Evolutionary conservation across 2,888 invertebrate species (phyloP).

Genomic region (Hofmannophila pseudospretella): DNA sequence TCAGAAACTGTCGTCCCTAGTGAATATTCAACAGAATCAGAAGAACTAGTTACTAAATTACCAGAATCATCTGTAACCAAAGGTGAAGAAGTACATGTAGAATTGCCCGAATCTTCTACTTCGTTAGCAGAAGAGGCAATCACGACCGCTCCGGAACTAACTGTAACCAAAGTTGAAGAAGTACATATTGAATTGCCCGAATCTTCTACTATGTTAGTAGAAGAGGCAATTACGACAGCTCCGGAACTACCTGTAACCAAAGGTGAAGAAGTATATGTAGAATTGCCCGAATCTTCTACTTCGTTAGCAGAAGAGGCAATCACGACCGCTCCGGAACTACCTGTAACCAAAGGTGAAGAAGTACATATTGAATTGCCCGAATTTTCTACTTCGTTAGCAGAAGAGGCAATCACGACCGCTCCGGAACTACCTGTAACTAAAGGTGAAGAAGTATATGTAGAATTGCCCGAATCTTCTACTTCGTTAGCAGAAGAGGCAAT

Average conservation of each 20-base stretch:
- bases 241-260: not conserved
- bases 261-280: conserved; percentile 3
- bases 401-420: not conserved
- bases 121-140: not conserved
- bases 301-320: not conserved
- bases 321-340: not conserved
- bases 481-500: not conserved
- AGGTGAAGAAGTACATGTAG: conserved; percentile 3
- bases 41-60: not conserved
- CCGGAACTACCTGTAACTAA: not conserved
- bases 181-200: not conserved
- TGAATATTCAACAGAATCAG: not conserved
- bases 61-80: not conserved
- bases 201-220: not conserved
- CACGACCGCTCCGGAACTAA: not conserved
- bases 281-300: conserved; percentile 1
- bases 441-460: conserved; percentile 3
- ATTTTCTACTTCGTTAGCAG: not conserved
- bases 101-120: conserved; percentile 1
- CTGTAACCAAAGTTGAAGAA: too few relatives aligned
- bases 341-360: too few relatives aligned
- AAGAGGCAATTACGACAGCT: not conserved
- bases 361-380: not conserved
- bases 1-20: not conserved
- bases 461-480: conserved; percentile 1